Base-by-base conservation (phyloP, 2,797 vertebrate genomes). In the Caiman crocodilus region DNA sequence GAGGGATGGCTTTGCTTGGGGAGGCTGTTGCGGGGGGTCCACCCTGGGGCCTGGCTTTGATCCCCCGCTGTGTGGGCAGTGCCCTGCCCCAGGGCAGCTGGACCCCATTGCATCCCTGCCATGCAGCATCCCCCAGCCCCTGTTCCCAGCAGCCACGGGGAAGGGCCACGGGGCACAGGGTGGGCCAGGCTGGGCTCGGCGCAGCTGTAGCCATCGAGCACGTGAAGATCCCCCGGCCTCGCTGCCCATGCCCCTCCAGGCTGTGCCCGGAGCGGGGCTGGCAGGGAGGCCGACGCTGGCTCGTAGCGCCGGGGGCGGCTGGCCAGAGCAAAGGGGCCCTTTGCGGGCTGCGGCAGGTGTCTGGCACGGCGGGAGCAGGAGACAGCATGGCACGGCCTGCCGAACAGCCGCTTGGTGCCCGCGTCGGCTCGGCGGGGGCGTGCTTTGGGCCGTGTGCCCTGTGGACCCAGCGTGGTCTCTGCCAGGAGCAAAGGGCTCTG, bases 41-140 rank as follows among this genome's bases (percentile, higher is more conserved):
- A 10, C 42, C 10, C 42, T 50, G 42, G 42, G 10, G 42, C 3
- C 42, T 50, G 42, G 42, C 42, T 50, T 50, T 50, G 10, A 50
- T 10, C 42, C 10, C 42, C 42, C 3, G 9, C 42, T 50, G 42
- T 50, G 42, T 50, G 42, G 42, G 42, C 42, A 50, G 42, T 50
- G 42, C 42, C 42, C 42, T 10, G 42, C 42, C 42, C 42, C 6
- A 5, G 35, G 35, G 35, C 35, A 10, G 4, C 35, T 50, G 42
- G 42, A 50, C 42, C 42, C 42, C 42, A 50, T 50, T 50, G 42
- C 42, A 50, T 50, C 88, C 0, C 11, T 92, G 94, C 96, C 96
- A 96, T 28, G 0, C 92, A 0, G 87, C 85, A 23, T 18, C 95
- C 95, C 94, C 96, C 95, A 96, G 84, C 6, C 2, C 76, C 92